A percentile compares a stretch with the other conserved stretches of the same genome.
Evolutionary conservation across 2,888 invertebrate species (phyloP).

Genomic region (Apoda limacodes): DNA sequence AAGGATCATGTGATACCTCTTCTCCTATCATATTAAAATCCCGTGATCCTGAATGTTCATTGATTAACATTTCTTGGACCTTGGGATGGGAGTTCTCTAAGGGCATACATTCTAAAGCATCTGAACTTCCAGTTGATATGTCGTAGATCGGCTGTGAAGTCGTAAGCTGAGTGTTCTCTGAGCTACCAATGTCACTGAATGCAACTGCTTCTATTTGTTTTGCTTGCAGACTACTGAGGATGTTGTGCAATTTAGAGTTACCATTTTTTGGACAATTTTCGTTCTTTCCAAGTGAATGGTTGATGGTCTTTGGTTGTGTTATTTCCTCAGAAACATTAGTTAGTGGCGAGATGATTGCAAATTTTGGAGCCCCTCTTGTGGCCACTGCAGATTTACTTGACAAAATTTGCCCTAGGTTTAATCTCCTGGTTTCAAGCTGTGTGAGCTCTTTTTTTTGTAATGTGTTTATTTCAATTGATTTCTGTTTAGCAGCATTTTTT

Average conservation of each 20-base stretch:
- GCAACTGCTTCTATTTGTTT: conserved; percentile 49
- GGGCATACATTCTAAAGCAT: conserved; percentile 32
- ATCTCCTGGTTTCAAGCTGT: conserved; percentile 46
- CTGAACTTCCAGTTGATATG: conserved; percentile 47
- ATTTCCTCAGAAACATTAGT: conserved; percentile 32
- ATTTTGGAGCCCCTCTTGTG: conserved; percentile 25
- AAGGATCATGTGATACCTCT: conserved; percentile 55
- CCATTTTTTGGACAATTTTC: conserved; percentile 64
- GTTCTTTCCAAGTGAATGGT: conserved; percentile 50
- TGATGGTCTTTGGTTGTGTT: conserved; percentile 37
- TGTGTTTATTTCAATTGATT: conserved; percentile 35
- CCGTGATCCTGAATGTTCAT: conserved; percentile 55
- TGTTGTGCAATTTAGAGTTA: conserved; percentile 62
- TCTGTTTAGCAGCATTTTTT: conserved; percentile 39
- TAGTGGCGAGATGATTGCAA: conserved; percentile 32
- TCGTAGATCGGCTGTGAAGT: conserved; percentile 43
- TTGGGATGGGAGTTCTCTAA: conserved; percentile 40
- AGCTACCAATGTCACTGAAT: conserved; percentile 37
- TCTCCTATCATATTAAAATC: conserved; percentile 42
- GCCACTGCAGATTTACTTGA: conserved; percentile 50
- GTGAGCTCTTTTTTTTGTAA: conserved; percentile 41
- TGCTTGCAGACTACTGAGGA: conserved; percentile 54
- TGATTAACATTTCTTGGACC: conserved; percentile 53
- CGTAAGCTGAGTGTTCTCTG: conserved; percentile 35
- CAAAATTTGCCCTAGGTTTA: conserved; percentile 55